phyloP scores from a whole-genome alignment of 92 coral and sea anemone species.

The Umimayanthus chanpuru region DNA sequence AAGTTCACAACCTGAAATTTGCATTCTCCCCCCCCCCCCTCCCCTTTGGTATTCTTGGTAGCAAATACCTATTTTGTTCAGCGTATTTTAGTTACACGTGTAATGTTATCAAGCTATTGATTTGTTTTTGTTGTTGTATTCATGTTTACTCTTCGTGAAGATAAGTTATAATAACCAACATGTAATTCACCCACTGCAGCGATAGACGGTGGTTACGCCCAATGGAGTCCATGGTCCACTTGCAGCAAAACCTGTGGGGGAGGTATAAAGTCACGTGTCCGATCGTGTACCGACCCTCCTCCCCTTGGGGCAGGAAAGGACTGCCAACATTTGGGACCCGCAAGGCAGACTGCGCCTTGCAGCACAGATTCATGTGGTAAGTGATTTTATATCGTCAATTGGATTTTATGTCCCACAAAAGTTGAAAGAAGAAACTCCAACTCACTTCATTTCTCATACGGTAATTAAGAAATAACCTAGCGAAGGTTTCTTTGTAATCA shows the following conservation, averaged over 20 bases:
- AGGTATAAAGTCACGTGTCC: background rate
- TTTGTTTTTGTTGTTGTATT: background rate
- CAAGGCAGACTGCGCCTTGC: background rate
- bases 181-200: background rate
- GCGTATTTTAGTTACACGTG: too few species aligned
- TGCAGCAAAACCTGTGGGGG: slow-evolving; percentile 18
- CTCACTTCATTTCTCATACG: too few species aligned
- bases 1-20: too few species aligned
- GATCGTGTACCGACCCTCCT: background rate
- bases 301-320: slow-evolving; percentile 1
- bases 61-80: too few species aligned
- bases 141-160: background rate
- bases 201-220: background rate
- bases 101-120: too few species aligned
- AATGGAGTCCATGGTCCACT: background rate
- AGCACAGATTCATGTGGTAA: background rate
- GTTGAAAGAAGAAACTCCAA: too few species aligned
- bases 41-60: too few species aligned
- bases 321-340: slow-evolving; percentile 10
- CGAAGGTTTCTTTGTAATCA: too few species aligned
- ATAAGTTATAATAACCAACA: background rate
- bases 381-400: background rate
- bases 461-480: too few species aligned
- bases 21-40: too few species aligned
- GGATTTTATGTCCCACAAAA: background rate